Evolutionary conservation across 2,888 invertebrate genomes (phyloP).

Genomic region (Rhogogaster chlorosoma): DNA sequence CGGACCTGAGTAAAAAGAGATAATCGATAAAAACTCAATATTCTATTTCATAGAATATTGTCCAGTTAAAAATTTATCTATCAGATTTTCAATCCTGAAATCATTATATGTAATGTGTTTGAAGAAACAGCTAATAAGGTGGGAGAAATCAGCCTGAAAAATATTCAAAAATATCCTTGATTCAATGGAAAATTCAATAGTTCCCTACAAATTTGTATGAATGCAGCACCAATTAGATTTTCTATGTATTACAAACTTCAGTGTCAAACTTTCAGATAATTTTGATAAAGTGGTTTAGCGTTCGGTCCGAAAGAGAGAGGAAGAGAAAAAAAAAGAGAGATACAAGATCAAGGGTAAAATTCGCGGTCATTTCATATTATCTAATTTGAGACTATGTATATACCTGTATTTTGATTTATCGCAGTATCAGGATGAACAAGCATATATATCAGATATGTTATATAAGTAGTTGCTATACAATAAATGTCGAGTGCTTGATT

Average conservation of each 20-base stretch:
- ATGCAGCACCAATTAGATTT: not conserved
- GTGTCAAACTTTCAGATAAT: not conserved
- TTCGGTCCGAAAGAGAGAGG: not conserved
- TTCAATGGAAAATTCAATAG: not conserved
- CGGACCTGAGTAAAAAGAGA: not conserved
- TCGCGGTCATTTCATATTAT: slow-evolving; percentile 16
- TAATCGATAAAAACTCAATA: not conserved
- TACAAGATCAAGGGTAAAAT: slow-evolving; percentile 19
- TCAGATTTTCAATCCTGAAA: not conserved
- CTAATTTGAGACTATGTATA: not conserved
- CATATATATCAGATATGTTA: not conserved
- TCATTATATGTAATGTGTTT: not conserved
- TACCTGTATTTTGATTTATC: not conserved
- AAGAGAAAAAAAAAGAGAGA: not conserved
- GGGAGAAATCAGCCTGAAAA: no score
- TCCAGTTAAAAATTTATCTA: not conserved
- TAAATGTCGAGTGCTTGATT: not conserved
- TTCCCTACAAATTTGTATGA: not conserved
- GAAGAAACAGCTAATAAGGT: no score
- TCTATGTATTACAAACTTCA: not conserved
- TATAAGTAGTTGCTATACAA: not conserved
- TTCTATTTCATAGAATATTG: not conserved
- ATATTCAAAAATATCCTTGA: not conserved
- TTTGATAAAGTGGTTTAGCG: not conserved
- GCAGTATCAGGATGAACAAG: not conserved